These are phyloP conservation scores for Channa argus DNA, from an alignment of 2,113 vertebrate species.

Conservation along the genomic window DNA sequence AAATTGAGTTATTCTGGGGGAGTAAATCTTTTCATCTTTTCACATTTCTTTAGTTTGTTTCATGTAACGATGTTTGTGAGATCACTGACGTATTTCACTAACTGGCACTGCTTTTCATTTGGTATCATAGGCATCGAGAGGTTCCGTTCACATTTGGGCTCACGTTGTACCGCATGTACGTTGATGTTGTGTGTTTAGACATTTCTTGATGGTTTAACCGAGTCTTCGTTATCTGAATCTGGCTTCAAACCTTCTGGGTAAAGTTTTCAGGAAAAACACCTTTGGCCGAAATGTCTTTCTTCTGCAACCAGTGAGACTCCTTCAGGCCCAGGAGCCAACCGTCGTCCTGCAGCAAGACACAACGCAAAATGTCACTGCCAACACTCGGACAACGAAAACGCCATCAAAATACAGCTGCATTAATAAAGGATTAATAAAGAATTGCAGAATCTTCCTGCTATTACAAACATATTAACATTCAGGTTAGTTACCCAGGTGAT, in stretches of 20 bases:
- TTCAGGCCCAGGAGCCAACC: conserved; percentile 96
- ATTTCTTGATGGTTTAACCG: neutral
- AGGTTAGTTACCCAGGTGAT: too few species aligned
- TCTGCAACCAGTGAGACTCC: conserved; percentile 92
- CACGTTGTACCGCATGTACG: too few species aligned
- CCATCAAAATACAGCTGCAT: too few species aligned
- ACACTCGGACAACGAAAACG: too few species aligned
- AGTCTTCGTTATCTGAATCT: conserved; percentile 3
- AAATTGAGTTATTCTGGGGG: neutral
- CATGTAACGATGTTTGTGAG: too few species aligned
- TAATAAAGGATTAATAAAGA: too few species aligned
- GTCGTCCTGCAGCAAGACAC: conserved; percentile 86
- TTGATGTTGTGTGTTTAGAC: neutral
- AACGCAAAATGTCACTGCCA: neutral
- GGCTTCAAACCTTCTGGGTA: conserved; percentile 90
- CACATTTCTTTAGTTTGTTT: neutral
- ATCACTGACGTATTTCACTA: too few species aligned
- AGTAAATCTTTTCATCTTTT: too few species aligned
- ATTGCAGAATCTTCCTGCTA: too few species aligned
- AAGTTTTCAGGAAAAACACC: conserved; percentile 99
- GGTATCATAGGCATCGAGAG: neutral
- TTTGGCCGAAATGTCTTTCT: conserved; percentile 88
- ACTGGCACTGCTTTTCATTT: neutral
- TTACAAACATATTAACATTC: too few species aligned
- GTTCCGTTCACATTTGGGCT: neutral